These are phyloP conservation scores for Peromyscus melanophrys DNA, from an alignment of 2,797 vertebrate species.

Conservation along the genomic window DNA sequence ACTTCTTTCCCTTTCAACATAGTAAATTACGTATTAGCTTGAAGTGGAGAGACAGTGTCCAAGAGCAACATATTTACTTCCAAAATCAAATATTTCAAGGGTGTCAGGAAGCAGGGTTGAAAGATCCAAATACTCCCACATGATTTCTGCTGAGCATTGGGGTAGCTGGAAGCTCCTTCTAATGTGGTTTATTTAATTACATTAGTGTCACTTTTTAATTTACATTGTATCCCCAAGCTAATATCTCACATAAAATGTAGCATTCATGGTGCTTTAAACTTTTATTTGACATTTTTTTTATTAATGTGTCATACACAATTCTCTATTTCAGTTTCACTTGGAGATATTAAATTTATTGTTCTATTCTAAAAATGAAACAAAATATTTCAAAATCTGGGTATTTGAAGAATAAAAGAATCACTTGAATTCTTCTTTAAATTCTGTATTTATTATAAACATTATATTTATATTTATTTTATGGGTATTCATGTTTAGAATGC, in stretches of 20 bases:
- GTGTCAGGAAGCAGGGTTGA: neutral
- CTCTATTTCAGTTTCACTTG: neutral
- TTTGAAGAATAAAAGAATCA: conserved; percentile 7
- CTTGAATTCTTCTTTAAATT: neutral
- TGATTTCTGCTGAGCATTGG: neutral
- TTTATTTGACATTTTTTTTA: conserved; percentile 59
- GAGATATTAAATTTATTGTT: neutral
- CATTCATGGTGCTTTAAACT: conserved; percentile 33
- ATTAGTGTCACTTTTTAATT: conserved; percentile 19
- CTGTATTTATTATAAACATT: neutral
- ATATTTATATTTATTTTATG: neutral
- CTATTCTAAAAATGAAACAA: conserved; percentile 38
- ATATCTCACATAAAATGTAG: conserved; percentile 61
- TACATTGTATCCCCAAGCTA: conserved; percentile 41
- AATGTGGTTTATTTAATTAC: conserved; percentile 53
- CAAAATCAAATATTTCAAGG: conserved; percentile 15
- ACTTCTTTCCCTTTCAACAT: conserved; percentile 27
- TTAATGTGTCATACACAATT: conserved; percentile 68
- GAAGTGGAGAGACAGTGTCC: neutral
- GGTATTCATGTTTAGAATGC: neutral
- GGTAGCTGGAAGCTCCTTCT: neutral
- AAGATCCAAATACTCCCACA: neutral
- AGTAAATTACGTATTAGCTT: conserved; percentile 24
- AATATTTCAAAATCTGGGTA: neutral
- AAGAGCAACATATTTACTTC: conserved; percentile 24